A percentile compares a stretch with the other conserved stretches of the same genome.
These are phyloP conservation scores for Merluccius polli DNA, from an alignment of 2,797 vertebrate genomes.

Conservation along the genomic window DNA sequence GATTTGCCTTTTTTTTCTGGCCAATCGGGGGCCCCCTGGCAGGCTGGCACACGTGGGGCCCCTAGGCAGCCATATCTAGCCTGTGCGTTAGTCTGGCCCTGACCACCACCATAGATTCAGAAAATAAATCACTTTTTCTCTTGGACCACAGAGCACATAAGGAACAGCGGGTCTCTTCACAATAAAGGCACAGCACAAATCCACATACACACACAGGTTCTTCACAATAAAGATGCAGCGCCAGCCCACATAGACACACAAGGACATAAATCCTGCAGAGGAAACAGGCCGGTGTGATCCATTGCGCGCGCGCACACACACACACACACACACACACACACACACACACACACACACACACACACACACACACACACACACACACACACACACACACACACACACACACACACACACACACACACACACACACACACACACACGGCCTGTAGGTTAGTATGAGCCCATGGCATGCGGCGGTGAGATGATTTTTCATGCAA, in stretches of 20 bases:
- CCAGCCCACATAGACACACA: too few relatives aligned
- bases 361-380: slow-evolving; percentile 16
- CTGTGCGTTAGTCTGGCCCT: too few relatives aligned
- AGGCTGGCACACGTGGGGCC: too few relatives aligned
- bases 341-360: too few relatives aligned
- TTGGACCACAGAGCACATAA: slow-evolving; percentile 1
- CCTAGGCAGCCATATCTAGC: too few relatives aligned
- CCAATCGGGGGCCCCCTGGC: too few relatives aligned
- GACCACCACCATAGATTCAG: background rate
- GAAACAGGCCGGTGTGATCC: background rate
- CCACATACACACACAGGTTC: background rate
- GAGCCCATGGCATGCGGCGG: background rate
- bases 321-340: too few relatives aligned
- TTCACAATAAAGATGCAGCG: background rate
- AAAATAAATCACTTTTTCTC: background rate
- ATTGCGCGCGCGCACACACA: too few relatives aligned
- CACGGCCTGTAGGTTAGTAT: slow-evolving; percentile 61
- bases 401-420: slow-evolving; percentile 29
- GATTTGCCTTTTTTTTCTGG: too few relatives aligned
- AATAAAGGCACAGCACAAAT: background rate
- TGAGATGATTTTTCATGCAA: slow-evolving; percentile 64
- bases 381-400: slow-evolving; percentile 23
- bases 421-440: slow-evolving; percentile 27
- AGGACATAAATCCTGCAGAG: background rate
- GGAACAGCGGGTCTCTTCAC: background rate